Evolutionary conservation across 2,113 vertebrate genomes (phyloP).

Genomic region (Pantherophis guttatus): DNA sequence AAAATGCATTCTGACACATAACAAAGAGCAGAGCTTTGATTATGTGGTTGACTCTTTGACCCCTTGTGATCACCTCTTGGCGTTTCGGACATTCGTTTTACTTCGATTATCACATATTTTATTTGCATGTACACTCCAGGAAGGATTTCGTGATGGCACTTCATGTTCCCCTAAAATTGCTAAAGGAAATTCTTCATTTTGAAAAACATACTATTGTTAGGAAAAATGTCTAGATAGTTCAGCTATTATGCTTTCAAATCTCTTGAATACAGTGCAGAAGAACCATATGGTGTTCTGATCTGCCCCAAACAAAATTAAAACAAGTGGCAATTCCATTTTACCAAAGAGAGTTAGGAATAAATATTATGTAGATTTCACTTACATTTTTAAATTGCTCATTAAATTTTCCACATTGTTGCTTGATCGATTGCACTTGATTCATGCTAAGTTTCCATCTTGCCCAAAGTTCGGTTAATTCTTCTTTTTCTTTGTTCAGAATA

Average conservation of each 20-base stretch:
- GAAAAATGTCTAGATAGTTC: neutral
- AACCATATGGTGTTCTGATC: neutral
- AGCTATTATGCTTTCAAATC: neutral
- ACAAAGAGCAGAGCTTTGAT: neutral
- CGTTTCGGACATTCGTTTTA: neutral
- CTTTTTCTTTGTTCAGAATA: slow-evolving; percentile 68
- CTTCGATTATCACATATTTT: neutral
- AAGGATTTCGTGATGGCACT: neutral
- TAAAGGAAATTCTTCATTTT: neutral
- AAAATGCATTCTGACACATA: neutral
- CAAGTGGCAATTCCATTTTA: neutral
- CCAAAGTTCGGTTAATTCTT: slow-evolving; percentile 73
- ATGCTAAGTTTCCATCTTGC: slow-evolving; percentile 71
- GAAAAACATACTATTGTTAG: neutral
- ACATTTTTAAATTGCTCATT: slow-evolving; percentile 80
- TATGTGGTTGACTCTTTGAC: neutral
- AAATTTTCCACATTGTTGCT: slow-evolving; percentile 73
- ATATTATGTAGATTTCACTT: slow-evolving; percentile 29
- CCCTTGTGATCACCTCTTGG: neutral
- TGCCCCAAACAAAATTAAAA: neutral
- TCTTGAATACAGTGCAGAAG: neutral
- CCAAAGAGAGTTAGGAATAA: neutral
- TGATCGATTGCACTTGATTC: slow-evolving; percentile 67
- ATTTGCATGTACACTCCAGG: neutral
- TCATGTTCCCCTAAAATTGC: neutral